phyloP scores from a whole-genome alignment of 2,888 invertebrate species.

The Heterodera filipjevi region DNA sequence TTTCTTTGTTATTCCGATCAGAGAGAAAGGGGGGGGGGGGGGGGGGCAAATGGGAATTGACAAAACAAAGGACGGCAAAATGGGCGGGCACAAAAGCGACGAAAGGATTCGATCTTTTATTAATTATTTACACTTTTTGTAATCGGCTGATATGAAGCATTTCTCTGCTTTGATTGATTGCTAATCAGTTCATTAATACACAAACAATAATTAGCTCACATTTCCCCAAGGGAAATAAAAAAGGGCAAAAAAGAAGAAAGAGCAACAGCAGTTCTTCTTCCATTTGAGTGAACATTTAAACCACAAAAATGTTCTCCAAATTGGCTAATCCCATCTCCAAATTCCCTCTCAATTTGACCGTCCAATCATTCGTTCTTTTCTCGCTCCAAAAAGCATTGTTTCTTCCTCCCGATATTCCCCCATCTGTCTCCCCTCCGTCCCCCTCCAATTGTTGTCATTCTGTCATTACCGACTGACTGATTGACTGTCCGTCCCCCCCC shows the following conservation, averaged over 20 bases:
- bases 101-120: no score
- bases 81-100: no score
- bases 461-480: not conserved
- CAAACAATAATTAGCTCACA: not conserved
- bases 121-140: not conserved
- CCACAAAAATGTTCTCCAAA: not conserved
- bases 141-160: not conserved
- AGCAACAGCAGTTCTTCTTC: no score
- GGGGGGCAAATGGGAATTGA: not conserved
- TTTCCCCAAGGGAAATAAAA: no score
- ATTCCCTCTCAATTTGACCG: not conserved
- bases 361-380: not conserved
- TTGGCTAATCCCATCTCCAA: no score
- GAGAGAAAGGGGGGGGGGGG: not conserved
- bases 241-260: no score
- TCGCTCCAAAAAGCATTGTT: not conserved
- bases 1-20: not conserved
- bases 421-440: no score
- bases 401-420: not conserved
- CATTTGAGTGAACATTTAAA: not conserved
- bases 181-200: no score
- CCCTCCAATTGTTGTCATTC: constrained; percentile 1
- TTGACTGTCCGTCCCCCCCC: not conserved
- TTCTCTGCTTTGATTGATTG: no score
- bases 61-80: no score